Evolutionary conservation across 1,140 invertebrate species (phyloP), one percentile per base, ranked within the genome.

Genomic region (Chrysomallon squamiferum): DNA sequence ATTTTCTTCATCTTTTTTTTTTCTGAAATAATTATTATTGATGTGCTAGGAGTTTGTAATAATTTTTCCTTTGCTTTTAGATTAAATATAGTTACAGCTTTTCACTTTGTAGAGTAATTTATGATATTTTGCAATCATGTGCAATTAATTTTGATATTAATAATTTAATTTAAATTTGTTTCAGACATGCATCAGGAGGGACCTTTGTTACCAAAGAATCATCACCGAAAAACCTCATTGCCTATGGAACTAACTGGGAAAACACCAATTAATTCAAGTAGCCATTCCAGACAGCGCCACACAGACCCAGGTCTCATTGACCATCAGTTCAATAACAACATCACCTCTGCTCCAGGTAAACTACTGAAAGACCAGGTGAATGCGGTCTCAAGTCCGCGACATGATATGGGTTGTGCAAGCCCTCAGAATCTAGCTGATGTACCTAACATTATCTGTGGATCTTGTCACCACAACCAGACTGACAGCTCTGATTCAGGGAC

Each of bases 401-500:
- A 71, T 69, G 66, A 54, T 56, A 64, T 52, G 45, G 29, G 52
- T 56, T 38, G 35, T 18, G 50, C 22, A 13, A 54, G 50, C 50
- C 50, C 29, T 1, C 50, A 25, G 22, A 54, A 30, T 27, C 50
- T 54, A 54, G 22, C 50, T 3, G 50, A 25, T 27, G 50, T 54
- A 22, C 50, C 50, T 25, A 54, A 54, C 25, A 54, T 54, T 25
- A 35, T 47, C 33, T 54, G 50, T 69, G 47, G 62, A 41, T 27
- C 43, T 15, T 30, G 47, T 6, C 38, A 33, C 62, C 45, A 66
- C 0, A 62, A 32, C 47, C 59, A 56, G 30, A 45, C 33, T 6
- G 69, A 71, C 27, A 71, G 65, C 58, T 71, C 69, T 0, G 69
- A 71, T 47, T 71, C 69, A 11, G 69, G 65, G 3, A 68, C 65